Evolutionary conservation across 1,140 invertebrate species (phyloP).

Genomic region (Macrotrachela quadricornifera): DNA sequence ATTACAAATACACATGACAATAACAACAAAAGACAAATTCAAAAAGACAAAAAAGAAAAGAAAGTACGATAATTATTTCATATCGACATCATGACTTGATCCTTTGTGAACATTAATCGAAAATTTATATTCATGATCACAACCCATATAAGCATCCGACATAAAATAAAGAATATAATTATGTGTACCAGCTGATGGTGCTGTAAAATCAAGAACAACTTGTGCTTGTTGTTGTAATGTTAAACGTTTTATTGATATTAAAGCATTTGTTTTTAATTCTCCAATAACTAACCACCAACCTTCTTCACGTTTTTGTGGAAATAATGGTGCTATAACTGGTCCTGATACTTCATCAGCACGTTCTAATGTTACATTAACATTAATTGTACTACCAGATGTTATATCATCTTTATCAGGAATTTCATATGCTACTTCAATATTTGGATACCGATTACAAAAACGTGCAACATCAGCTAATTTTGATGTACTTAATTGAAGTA

Average conservation of each 20-base stretch:
- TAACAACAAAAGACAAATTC: too few species aligned
- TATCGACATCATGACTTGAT: too few species aligned
- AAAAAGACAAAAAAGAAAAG: too few species aligned
- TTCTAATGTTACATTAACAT: constrained; percentile 72
- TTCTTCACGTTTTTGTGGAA: constrained; percentile 93
- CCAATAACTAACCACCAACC: constrained; percentile 99
- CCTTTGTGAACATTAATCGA: not conserved
- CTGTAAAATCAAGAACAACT: constrained; percentile 81
- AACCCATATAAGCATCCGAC: constrained; percentile 93
- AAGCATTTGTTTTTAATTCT: constrained; percentile 71
- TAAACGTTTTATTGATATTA: constrained; percentile 83
- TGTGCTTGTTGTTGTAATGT: constrained; percentile 78
- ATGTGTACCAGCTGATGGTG: constrained; percentile 50
- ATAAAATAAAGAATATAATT: constrained; percentile 90
- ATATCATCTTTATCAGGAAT: constrained; percentile 12
- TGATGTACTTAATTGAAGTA: constrained; percentile 50
- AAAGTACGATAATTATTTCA: too few species aligned
- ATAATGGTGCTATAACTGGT: constrained; percentile 88
- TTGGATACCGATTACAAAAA: constrained; percentile 96
- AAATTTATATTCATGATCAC: constrained; percentile 84
- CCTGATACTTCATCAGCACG: constrained; percentile 81
- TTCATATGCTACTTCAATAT: constrained; percentile 62
- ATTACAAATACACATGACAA: too few species aligned
- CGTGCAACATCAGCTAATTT: constrained; percentile 90
- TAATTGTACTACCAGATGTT: constrained; percentile 15